Base-by-base conservation (phyloP, 2,113 vertebrate species). In the Peucedramus taeniatus region DNA sequence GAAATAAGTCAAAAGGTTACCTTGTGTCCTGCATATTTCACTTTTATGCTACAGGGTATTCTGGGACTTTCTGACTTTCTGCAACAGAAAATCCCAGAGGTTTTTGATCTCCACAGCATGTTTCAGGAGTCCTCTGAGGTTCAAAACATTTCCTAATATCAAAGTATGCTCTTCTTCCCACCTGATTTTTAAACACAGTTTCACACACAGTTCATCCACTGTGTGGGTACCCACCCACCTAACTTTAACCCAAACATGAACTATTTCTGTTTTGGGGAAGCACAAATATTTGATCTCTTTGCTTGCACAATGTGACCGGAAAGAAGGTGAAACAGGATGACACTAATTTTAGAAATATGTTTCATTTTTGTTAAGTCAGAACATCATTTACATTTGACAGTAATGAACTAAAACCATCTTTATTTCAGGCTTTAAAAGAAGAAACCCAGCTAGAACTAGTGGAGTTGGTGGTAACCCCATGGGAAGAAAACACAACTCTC, bases 1-100 rank as follows among this genome's bases (percentile, higher is more conserved):
- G 47, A 45, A 90, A 20, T 11, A 19, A 44, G 5, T 47, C 10
- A 47, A 54, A 75, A 39, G 4, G 27, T 64, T 53, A 15, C 19
- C 26, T 13, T 2, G 3, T 10, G 6, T 39, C 39, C 42, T 45
- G 16, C 21, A 5, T 31, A 9, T 44, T 54, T 70, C 30, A 31
- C 7, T 33, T 87, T 24, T 54, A 10, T 3, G 9, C 20, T 54
- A 8, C 11, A 5, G 2, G 15, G 3, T 13, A 7, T 0, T 0
- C 50, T 6, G 39, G 28, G 23, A 24, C 27, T 57, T 47, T 16
- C 33, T 68, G 39, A n/a, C 35, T 63, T 86, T 49, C n/a, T 26
- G 13, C 66, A 75, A 56, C 13, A 28, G 37, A 49, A 79, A 71
- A 51, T 49, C 24, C 9, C 27, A n/a, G 37, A 68, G 57, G 31